A percentile compares a stretch with the other conserved stretches of the same genome.
These are phyloP conservation scores for Syrrhaptes paradoxus DNA, from an alignment of 2,113 vertebrate species.

Conservation along the genomic window DNA sequence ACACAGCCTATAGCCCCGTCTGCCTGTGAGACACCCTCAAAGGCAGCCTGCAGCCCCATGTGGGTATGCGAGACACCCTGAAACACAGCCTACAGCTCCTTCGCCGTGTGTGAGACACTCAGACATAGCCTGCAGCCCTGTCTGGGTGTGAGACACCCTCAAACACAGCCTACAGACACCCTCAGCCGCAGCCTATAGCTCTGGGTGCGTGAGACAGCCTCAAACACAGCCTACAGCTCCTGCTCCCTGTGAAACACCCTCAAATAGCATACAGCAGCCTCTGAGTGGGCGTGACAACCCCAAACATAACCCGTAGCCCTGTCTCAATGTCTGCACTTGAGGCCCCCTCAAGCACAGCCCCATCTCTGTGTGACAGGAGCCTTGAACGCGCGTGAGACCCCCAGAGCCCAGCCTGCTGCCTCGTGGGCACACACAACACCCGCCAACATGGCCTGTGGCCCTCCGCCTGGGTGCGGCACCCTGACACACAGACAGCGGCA, in stretches of 20 bases:
- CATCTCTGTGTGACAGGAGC: neutral
- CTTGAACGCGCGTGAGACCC: neutral
- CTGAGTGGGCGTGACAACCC: neutral
- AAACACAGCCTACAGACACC: neutral
- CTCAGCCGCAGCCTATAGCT: neutral
- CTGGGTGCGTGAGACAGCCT: too few relatives aligned
- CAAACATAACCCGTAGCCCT: neutral
- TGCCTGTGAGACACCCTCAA: too few relatives aligned
- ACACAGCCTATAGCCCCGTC: neutral
- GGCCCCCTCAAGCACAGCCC: neutral
- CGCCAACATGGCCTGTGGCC: neutral
- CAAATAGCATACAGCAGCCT: fast-evolving
- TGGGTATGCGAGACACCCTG: neutral
- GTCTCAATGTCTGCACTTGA: too few relatives aligned
- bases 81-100: too few relatives aligned
- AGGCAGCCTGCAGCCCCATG: neutral
- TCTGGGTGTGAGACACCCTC: neutral
- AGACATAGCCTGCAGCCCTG: neutral
- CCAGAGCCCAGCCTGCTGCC: neutral
- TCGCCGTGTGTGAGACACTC: neutral
- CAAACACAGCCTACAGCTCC: too few relatives aligned
- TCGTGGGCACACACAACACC: fast-evolving
- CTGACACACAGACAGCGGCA: too few relatives aligned
- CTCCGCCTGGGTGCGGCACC: neutral
- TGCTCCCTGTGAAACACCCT: too few relatives aligned